A percentile compares a stretch with the other conserved stretches of the same genome.
phyloP scores from a whole-genome alignment of 2,888 invertebrate genomes.

The Ormyrus pomaceus region DNA sequence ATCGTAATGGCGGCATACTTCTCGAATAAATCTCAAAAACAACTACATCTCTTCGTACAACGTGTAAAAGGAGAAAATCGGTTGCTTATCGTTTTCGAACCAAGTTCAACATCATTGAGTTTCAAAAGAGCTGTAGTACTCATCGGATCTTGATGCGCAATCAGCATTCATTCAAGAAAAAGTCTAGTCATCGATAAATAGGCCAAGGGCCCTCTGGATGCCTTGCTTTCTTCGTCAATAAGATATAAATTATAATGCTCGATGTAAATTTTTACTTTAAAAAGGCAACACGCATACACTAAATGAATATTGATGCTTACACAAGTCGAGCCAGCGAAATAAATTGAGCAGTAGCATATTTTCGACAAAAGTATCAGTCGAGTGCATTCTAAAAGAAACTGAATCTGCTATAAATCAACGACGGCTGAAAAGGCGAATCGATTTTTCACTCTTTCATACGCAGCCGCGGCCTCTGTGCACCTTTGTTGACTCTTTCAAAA shows the following conservation, averaged over 20 bases:
- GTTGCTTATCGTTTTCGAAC: background rate
- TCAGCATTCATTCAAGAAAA: background rate
- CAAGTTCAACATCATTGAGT: background rate
- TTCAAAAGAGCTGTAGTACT: constrained; percentile 3
- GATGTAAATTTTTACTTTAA: no score
- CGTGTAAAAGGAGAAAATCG: background rate
- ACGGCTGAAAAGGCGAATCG: no score
- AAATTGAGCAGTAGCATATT: no score
- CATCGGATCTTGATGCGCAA: background rate
- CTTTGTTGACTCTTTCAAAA: background rate
- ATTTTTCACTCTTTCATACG: no score
- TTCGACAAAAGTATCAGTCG: no score
- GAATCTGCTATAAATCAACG: no score
- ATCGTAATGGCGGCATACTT: constrained; percentile 33
- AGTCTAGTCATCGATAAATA: constrained; percentile 8
- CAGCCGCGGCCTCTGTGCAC: background rate
- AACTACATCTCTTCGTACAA: constrained; percentile 8
- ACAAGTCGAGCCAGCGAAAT: no score
- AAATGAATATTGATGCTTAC: no score
- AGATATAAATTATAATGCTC: no score
- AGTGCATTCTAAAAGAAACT: no score
- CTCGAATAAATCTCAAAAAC: constrained; percentile 24
- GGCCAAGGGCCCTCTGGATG: constrained; percentile 17
- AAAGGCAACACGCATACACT: no score
- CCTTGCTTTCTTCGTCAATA: no score